These are phyloP conservation scores for Urocitellus parryii DNA, from an alignment of 2,113 vertebrate genomes.

Conservation along the genomic window DNA sequence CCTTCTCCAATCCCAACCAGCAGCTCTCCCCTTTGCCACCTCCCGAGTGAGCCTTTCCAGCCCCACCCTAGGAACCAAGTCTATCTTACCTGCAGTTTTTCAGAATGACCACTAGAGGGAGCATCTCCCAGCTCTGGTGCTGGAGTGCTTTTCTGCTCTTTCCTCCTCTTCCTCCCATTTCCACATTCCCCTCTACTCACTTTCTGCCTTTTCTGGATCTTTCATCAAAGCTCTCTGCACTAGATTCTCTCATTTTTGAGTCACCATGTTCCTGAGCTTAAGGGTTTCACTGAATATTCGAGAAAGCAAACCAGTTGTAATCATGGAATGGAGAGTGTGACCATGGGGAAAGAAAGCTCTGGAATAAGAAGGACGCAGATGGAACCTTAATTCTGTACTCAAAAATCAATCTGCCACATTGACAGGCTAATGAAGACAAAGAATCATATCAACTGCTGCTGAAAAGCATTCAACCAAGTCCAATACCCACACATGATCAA, in stretches of 20 bases:
- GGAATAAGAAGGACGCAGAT: neutral
- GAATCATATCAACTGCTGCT: neutral
- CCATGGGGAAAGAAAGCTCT: neutral
- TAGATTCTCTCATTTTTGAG: neutral
- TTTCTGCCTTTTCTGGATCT: neutral
- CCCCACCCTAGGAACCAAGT: neutral
- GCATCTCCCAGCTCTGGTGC: neutral
- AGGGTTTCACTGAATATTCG: neutral
- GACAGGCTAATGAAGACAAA: neutral
- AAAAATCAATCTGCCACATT: neutral
- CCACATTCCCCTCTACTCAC: neutral
- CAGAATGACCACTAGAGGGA: slow-evolving; percentile 52
- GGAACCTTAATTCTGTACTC: neutral
- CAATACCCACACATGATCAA: neutral
- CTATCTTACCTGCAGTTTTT: neutral
- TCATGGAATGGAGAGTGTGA: neutral
- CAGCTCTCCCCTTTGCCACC: neutral
- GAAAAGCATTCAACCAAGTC: neutral
- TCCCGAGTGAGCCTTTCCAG: neutral
- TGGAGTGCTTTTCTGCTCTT: neutral
- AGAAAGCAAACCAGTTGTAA: neutral
- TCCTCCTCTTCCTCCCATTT: too few relatives aligned
- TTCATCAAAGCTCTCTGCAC: neutral
- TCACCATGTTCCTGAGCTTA: neutral
- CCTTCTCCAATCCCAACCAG: neutral